phyloP scores from a whole-genome alignment of 2,888 invertebrate species.

The Agrenia bidenticulata region DNA sequence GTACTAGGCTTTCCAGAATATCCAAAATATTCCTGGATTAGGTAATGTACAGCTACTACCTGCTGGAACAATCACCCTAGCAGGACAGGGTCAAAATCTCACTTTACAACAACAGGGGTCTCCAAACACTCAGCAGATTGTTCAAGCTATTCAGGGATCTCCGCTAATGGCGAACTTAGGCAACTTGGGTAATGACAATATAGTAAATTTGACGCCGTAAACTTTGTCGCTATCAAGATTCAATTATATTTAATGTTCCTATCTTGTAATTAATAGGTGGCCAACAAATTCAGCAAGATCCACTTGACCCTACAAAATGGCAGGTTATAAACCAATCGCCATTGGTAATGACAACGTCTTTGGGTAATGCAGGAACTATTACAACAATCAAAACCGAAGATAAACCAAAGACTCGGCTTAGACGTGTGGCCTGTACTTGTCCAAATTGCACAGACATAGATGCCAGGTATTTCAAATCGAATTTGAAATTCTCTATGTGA shows the following conservation, averaged over 20 bases:
- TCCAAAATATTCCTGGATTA: conserved; percentile 73
- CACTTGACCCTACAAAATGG: conserved; percentile 81
- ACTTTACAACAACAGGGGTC: conserved; percentile 43
- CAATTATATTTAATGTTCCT: not conserved
- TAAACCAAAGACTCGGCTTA: conserved; percentile 63
- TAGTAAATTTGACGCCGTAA: not conserved
- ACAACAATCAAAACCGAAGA: conserved; percentile 52
- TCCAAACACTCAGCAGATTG: conserved; percentile 53
- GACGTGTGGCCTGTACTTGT: conserved; percentile 94
- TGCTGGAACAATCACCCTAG: conserved; percentile 62
- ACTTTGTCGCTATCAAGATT: not conserved
- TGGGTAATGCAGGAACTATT: conserved; percentile 50
- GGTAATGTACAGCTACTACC: conserved; percentile 82
- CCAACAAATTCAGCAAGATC: conserved; percentile 78
- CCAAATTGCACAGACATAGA: conserved; percentile 86
- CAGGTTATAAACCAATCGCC: conserved; percentile 60
- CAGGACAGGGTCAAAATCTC: conserved; percentile 50
- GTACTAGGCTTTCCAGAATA: conserved; percentile 8
- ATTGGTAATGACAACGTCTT: conserved; percentile 59
- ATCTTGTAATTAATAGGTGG: conserved; percentile 39
- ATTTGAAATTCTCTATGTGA: conserved; percentile 4
- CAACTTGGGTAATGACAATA: conserved; percentile 24
- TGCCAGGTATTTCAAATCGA: conserved; percentile 44
- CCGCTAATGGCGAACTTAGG: conserved; percentile 40
- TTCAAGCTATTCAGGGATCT: conserved; percentile 51